A percentile compares a stretch with the other conserved stretches of the same genome.
These are phyloP conservation scores for Leptinotarsa undecemlineata DNA, from an alignment of 1,140 invertebrate species.

Conservation along the genomic window DNA sequence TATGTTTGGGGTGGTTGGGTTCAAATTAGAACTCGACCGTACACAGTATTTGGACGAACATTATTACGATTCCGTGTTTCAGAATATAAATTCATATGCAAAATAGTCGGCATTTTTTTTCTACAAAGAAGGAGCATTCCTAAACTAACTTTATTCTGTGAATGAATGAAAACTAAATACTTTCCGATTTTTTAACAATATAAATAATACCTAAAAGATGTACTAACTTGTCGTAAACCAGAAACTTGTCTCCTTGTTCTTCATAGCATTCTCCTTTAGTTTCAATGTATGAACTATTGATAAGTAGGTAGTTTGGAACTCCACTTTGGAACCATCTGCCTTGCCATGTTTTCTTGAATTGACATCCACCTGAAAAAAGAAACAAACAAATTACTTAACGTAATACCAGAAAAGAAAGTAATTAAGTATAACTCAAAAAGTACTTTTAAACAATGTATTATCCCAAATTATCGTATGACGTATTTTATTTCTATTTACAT, in stretches of 20 bases:
- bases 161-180: too few relatives aligned
- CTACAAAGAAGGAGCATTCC: too few relatives aligned
- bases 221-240: conserved; percentile 75
- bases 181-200: too few relatives aligned
- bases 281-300: conserved; percentile 72
- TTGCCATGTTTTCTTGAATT: conserved; percentile 72
- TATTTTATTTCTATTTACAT: too few relatives aligned
- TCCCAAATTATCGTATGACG: too few relatives aligned
- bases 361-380: conserved; percentile 64
- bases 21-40: conserved; percentile 7
- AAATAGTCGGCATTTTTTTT: not conserved
- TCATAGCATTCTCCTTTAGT: conserved; percentile 76
- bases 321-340: conserved; percentile 81
- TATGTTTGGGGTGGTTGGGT: conserved; percentile 7
- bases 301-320: conserved; percentile 64
- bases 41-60: not conserved
- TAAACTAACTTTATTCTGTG: too few relatives aligned
- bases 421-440: too few relatives aligned
- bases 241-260: conserved; percentile 72
- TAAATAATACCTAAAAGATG: not conserved
- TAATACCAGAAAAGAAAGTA: not conserved
- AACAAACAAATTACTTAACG: conserved; percentile 1
- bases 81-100: not conserved
- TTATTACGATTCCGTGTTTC: conserved; percentile 2
- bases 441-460: too few relatives aligned